Conservation (phyloP, 1,140 invertebrate species). For the Frieseomelitta varia region DNA sequence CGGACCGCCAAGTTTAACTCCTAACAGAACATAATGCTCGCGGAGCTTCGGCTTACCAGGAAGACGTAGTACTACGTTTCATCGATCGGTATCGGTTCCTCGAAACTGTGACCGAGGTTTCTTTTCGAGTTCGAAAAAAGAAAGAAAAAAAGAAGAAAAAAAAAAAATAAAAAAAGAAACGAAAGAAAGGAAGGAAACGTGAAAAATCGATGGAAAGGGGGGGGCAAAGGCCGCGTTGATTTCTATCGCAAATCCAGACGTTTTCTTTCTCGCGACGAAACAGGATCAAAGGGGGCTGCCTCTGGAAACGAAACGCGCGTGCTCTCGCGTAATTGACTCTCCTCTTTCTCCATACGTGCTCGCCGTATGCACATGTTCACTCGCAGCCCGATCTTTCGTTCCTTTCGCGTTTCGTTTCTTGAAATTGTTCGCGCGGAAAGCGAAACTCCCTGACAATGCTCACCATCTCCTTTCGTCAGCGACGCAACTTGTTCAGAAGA, state of each 20-base stretch:
- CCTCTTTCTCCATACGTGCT: not conserved
- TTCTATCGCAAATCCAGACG: constrained; percentile 38
- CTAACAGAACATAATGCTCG: not conserved
- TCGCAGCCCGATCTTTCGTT: constrained; percentile 24
- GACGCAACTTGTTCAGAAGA: not conserved
- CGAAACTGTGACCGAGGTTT: constrained; percentile 13
- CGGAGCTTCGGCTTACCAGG: not conserved
- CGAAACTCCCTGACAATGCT: constrained; percentile 24
- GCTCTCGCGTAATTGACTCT: constrained; percentile 40
- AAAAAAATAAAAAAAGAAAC: no score
- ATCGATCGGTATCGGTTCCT: not conserved
- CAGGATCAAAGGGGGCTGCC: constrained; percentile 26
- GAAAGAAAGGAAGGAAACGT: no score
- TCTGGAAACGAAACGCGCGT: constrained; percentile 4
- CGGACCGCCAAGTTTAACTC: not conserved
- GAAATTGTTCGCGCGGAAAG: constrained; percentile 20
- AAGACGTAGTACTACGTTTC: not conserved
- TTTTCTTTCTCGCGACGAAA: not conserved
- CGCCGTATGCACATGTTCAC: no score
- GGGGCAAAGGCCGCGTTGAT: not conserved
- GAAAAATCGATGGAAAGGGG: constrained; percentile 44
- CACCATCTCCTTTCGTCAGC: not conserved
- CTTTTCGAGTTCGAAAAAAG: constrained; percentile 38
- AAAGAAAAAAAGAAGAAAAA: no score
- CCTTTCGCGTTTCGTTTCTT: constrained; percentile 3